Evolutionary conservation across 1,140 invertebrate genomes (phyloP).

Genomic region (Eumaeus atala): DNA sequence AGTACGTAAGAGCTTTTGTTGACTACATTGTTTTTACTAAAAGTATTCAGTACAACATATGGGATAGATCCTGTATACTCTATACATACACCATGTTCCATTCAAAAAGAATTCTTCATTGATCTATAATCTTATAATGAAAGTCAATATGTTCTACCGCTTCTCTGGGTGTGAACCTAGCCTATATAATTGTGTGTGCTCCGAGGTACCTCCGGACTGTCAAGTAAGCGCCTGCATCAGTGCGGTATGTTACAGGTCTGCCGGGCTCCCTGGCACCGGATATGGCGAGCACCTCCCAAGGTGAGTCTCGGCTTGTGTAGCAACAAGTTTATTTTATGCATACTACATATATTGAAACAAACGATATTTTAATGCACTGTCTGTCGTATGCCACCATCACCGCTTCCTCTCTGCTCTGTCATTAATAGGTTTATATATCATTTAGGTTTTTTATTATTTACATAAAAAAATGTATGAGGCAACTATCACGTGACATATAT

Average conservation of each 20-base stretch:
- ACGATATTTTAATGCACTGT: conserved; percentile 75
- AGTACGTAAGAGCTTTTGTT: no score
- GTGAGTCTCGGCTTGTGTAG: conserved; percentile 79
- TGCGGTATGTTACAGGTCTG: conserved; percentile 49
- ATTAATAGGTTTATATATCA: conserved; percentile 73
- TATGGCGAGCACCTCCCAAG: conserved; percentile 88
- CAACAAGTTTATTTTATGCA: conserved; percentile 71
- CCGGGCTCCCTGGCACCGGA: conserved; percentile 72
- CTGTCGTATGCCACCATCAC: conserved; percentile 77
- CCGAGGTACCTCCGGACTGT: not conserved
- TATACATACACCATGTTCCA: no score
- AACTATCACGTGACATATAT: conserved; percentile 71
- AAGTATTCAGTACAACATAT: no score
- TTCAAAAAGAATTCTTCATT: no score
- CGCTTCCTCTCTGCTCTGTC: conserved; percentile 77
- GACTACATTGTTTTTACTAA: no score
- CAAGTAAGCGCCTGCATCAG: conserved; percentile 23
- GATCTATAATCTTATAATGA: no score
- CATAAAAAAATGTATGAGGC: conserved; percentile 63
- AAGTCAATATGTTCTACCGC: no score
- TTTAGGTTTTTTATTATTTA: conserved; percentile 63
- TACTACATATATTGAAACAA: conserved; percentile 70
- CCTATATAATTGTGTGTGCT: no score
- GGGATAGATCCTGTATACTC: no score
- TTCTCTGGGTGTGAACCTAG: no score